Evolutionary conservation across 2,888 invertebrate species (phyloP).

Genomic region (Dromius quadrimaculatus): DNA sequence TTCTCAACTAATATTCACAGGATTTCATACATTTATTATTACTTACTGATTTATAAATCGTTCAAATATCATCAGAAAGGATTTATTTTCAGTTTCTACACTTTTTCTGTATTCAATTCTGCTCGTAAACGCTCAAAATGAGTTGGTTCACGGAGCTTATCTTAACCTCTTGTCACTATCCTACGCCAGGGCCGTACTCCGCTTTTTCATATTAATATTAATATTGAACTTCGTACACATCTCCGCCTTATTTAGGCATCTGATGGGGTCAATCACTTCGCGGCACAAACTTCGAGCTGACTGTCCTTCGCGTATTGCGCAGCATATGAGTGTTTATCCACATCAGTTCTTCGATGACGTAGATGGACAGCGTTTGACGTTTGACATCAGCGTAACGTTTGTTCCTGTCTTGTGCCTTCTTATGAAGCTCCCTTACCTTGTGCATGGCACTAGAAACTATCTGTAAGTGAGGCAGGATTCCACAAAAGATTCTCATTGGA

Average conservation of each 20-base stretch:
- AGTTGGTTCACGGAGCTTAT: too few relatives aligned
- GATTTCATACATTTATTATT: too few relatives aligned
- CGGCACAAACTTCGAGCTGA: conserved; percentile 12
- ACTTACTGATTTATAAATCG: too few relatives aligned
- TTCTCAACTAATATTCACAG: too few relatives aligned
- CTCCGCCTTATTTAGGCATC: background rate
- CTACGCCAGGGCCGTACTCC: too few relatives aligned
- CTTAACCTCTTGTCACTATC: too few relatives aligned
- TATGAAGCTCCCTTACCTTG: background rate
- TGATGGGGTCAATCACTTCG: background rate
- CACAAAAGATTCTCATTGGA: background rate
- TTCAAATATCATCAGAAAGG: too few relatives aligned
- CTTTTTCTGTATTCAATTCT: too few relatives aligned
- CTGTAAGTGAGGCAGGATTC: background rate
- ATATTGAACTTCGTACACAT: conserved; percentile 21
- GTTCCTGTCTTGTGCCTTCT: background rate
- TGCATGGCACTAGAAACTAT: background rate
- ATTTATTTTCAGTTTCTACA: too few relatives aligned
- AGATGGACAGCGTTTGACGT: background rate
- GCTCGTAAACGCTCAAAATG: too few relatives aligned
- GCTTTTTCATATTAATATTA: too few relatives aligned
- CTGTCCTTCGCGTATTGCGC: conserved; percentile 1
- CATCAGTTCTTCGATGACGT: background rate
- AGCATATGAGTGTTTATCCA: background rate
- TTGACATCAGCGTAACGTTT: conserved; percentile 11